Percentiles rank a stretch among this genome's conserved stretches.
These are phyloP conservation scores for Diabrotica balteata DNA, from an alignment of 2,888 invertebrate genomes.

Conservation along the genomic window DNA sequence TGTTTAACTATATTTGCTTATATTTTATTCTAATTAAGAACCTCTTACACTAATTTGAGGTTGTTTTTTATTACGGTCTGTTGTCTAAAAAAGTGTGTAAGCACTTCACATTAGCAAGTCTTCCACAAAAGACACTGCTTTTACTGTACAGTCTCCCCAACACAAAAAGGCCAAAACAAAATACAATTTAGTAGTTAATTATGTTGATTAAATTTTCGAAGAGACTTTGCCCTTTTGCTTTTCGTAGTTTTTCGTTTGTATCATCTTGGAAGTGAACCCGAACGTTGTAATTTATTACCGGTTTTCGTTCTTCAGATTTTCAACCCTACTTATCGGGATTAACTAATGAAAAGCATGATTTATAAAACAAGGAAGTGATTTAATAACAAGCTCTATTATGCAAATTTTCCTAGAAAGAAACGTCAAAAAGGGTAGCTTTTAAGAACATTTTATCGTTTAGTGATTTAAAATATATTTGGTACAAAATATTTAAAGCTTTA, in stretches of 20 bases:
- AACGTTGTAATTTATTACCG: conserved; percentile 45
- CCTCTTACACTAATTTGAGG: too few species aligned
- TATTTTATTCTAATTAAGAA: too few species aligned
- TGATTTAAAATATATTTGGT: too few species aligned
- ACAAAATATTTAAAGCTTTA: too few species aligned
- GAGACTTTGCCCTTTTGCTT: conserved; percentile 30
- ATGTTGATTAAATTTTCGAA: conserved; percentile 38
- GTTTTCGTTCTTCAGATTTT: conserved; percentile 49
- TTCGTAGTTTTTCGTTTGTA: conserved; percentile 36
- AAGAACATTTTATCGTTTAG: too few species aligned
- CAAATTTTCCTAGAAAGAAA: conserved; percentile 13
- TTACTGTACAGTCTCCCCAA: conserved; percentile 5
- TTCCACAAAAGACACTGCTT: conserved; percentile 6
- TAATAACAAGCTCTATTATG: conserved; percentile 34
- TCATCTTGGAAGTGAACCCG: conserved; percentile 39
- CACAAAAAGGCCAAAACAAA: conserved; percentile 31
- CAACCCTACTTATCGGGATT: conserved; percentile 52
- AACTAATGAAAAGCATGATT: conserved; percentile 53
- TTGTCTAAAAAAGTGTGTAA: background rate
- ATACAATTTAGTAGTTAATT: conserved; percentile 38
- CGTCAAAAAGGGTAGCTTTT: too few species aligned
- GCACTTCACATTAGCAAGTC: background rate
- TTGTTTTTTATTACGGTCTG: too few species aligned
- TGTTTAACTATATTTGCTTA: too few species aligned
- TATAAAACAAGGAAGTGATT: conserved; percentile 38